Conservation (phyloP, 2,797 vertebrate species). For the Philypnodon macrostomus region DNA sequence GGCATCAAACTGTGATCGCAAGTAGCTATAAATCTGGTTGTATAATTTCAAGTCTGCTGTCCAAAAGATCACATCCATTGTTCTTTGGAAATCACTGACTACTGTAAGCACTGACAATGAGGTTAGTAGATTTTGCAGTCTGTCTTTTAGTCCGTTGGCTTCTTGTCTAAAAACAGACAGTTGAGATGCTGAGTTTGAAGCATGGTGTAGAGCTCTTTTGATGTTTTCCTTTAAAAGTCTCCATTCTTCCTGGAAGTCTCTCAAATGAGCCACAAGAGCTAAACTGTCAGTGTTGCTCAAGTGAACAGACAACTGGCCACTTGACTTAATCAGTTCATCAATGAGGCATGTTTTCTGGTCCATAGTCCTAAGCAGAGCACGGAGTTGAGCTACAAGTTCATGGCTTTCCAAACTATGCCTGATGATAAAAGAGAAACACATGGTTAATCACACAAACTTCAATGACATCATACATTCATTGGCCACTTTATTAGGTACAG, state of each 20-base stretch:
- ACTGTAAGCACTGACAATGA: conserved; percentile 22
- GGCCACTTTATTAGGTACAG: no score
- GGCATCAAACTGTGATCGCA: conserved; percentile 75
- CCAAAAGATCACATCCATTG: conserved; percentile 52
- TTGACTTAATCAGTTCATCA: conserved; percentile 69
- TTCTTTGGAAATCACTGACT: conserved; percentile 39
- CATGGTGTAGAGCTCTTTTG: conserved; percentile 74
- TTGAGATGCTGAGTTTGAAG: conserved; percentile 70
- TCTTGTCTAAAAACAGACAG: conserved; percentile 69
- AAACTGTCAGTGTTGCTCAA: conserved; percentile 80
- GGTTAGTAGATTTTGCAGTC: conserved; percentile 65
- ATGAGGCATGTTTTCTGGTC: conserved; percentile 71
- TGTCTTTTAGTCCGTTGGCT: conserved; percentile 60
- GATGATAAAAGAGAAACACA: conserved; percentile 7
- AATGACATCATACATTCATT: neutral
- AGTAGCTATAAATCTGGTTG: conserved; percentile 67
- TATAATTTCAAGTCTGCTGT: conserved; percentile 74
- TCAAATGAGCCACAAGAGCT: conserved; percentile 78
- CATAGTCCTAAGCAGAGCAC: conserved; percentile 70
- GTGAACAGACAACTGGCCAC: conserved; percentile 72
- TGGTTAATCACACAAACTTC: neutral
- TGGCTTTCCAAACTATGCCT: conserved; percentile 79
- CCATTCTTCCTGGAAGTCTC: conserved; percentile 82
- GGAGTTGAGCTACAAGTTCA: conserved; percentile 74
- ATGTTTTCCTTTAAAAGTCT: conserved; percentile 74